Conservation (phyloP, 2,113 vertebrate genomes). For the Esox niger region DNA sequence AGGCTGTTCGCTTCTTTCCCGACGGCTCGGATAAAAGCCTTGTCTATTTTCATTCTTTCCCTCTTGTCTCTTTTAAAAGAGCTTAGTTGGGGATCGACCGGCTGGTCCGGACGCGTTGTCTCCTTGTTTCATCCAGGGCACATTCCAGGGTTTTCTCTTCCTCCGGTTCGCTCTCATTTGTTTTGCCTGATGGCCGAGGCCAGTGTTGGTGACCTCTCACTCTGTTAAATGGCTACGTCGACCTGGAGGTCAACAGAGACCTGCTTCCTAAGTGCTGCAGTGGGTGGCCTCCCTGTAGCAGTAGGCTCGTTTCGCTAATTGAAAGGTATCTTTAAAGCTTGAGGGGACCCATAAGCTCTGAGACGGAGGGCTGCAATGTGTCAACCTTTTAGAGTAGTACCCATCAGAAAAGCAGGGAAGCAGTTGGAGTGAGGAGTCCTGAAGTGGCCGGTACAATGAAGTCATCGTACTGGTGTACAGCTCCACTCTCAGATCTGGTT, state of each 20-base stretch:
- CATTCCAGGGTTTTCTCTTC: slow-evolving; percentile 22
- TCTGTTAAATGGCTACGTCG: slow-evolving; percentile 36
- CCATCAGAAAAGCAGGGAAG: slow-evolving; percentile 37
- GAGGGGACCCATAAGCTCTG: slow-evolving; percentile 32
- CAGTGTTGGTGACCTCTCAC: slow-evolving; percentile 26
- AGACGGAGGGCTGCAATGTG: slow-evolving; percentile 50
- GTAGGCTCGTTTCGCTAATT: slow-evolving; percentile 44
- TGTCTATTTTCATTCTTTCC: not conserved
- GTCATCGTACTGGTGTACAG: not conserved
- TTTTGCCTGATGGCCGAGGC: slow-evolving; percentile 35
- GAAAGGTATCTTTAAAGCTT: slow-evolving; percentile 50
- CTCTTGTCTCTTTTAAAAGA: not conserved
- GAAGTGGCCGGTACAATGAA: slow-evolving; percentile 8
- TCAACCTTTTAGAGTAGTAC: slow-evolving; percentile 48
- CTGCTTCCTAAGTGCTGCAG: slow-evolving; percentile 47
- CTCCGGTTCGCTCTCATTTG: slow-evolving; percentile 47
- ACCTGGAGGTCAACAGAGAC: slow-evolving; percentile 33
- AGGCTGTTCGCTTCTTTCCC: slow-evolving; percentile 28
- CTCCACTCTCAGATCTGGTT: slow-evolving; percentile 7
- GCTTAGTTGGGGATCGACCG: slow-evolving; percentile 23
- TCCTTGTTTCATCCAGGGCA: slow-evolving; percentile 23
- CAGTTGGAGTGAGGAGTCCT: slow-evolving; percentile 1
- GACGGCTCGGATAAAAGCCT: not conserved
- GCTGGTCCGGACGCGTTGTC: slow-evolving; percentile 14
- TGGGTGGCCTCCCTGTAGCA: slow-evolving; percentile 38